A percentile compares a stretch with the other conserved stretches of the same genome.
Conservation (phyloP, 2,888 invertebrate species). For the Chloroclysta siterata region DNA sequence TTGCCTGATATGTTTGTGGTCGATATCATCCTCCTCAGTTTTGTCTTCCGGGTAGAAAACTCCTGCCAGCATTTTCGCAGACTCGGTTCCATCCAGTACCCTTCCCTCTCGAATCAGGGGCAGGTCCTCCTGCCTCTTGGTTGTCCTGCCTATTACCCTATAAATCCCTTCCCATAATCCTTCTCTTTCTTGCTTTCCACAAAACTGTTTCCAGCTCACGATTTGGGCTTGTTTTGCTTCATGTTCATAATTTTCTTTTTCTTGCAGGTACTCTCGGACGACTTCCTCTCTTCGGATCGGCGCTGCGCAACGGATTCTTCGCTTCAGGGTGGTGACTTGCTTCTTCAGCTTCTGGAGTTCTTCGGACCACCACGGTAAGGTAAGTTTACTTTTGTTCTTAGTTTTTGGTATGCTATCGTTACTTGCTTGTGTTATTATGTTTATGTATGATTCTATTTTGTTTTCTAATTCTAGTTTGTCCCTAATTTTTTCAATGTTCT, state of each 20-base stretch:
- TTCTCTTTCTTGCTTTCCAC: not conserved
- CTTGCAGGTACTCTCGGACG: too few species aligned
- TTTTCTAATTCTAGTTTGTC: conserved; percentile 15
- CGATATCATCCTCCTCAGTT: conserved; percentile 1
- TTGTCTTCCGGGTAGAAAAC: conserved; percentile 29
- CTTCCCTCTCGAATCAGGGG: too few species aligned
- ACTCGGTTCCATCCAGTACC: not conserved
- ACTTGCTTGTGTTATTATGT: conserved; percentile 14
- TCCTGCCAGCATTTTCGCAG: conserved; percentile 14
- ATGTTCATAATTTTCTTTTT: too few species aligned
- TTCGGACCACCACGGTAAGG: conserved; percentile 29
- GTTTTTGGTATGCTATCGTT: conserved; percentile 7
- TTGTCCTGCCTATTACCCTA: too few species aligned
- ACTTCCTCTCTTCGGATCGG: too few species aligned
- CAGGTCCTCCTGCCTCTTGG: not conserved
- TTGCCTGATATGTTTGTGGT: conserved; percentile 15
- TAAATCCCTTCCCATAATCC: too few species aligned
- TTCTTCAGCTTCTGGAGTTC: conserved; percentile 10
- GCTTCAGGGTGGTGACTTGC: too few species aligned
- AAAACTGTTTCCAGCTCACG: not conserved
- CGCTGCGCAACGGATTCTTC: too few species aligned
- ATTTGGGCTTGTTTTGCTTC: not conserved
- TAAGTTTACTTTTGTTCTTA: conserved; percentile 6
- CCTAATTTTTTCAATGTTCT: conserved; percentile 10
- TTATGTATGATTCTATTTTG: not conserved